Evolutionary conservation across 2,888 invertebrate species (phyloP), one percentile per base, ranked within the genome.

Genomic region (Microchrysa polita): DNA sequence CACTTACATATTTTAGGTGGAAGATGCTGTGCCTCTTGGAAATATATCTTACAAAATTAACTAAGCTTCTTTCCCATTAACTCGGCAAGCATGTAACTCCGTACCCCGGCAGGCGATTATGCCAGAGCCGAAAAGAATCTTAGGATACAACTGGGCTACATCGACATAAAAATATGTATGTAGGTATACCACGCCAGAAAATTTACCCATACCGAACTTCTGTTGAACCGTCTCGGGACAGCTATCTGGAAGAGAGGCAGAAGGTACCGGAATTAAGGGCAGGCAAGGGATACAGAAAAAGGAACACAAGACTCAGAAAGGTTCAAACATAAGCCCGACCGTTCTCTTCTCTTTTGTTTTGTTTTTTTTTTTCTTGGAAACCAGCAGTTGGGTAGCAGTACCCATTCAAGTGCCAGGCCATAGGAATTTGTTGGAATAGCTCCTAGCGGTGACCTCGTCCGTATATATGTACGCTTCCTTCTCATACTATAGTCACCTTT

Each of bases 351-450:
- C 5, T 53, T 52, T 53, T 48, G 12, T 9, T 48, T 44, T 48
- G n/a, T 69, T 63, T 72, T 65, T 73, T 73, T 63, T 55, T 69
- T 75, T 73, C 73, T 73, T 65, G 67, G 72, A 61, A 63, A 52
- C 71, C 71, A 75, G 72, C 72, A 73, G 75, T 72, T 73, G 75
- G 73, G 75, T 67, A 73, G 75, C 73, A 63, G 75, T 73, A 75
- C 73, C 75, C 71, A 63, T 73, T 75, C 71, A 71, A 73, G 69
- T 75, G 73, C 73, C 44, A 60, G 75, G 27, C 23, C 67, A 69
- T 55, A 20, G 65, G 52, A 69, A 69, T 69, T 52, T 69, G 55
- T 57, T 57, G 48, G 72, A 73, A 73, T 63, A 73, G 61, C 72
- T 63, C 40, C 52, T 16, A 55, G 42, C 40, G 42, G 40, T 23